Base-by-base conservation (phyloP, 1,140 invertebrate species). In the Archegozetes longisetosus region DNA sequence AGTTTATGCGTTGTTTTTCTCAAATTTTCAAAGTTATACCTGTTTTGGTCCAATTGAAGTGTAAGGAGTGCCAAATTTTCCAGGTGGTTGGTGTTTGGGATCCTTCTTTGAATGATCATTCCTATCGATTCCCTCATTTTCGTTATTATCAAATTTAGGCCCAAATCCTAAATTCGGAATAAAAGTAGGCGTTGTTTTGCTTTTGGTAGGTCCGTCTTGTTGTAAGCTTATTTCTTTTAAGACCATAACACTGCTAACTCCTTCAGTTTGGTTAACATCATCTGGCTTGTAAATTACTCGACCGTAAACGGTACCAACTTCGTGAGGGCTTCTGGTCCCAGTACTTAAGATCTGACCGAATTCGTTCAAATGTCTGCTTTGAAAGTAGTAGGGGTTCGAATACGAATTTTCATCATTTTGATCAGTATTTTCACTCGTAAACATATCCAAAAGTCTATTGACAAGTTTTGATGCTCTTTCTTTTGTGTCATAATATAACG, bases 31-130 rank as follows among this genome's bases (percentile, higher is more conserved):
- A 9, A 3, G 25, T 14, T 4, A 12, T 2, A 54, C 53, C 53
- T 54, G 53, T 54, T 54, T 54, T 17, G 53, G 24, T 20, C 13
- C 32, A 28, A 54, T 54, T 17, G 53, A 54, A 28, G 25, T 24
- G 23, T 54, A 28, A 20, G 53, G 53, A 24, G 2, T 3, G 3
- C 53, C 53, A 29, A 54, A 54, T 54, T 28, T 22, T 20, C 53
- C 53, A 1, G 53, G 53, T 24, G 32, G 14, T 28, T 28, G 26
- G 32, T 28, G 27, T 28, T 54, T 24, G 20, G 12, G 14, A 6
- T 1, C 1, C 32, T 3, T 25, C 2, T 4, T 6, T n/a, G 24
- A 51, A 6, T 51, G 12, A n/a, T 14, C 49, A 14, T 12, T 51
- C 6, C 12, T 13, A 12, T 47, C 40, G 40, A 47, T 47, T n/a